These are phyloP conservation scores for Dipodomys stephensi DNA, from an alignment of 2,113 vertebrate species.

Conservation along the genomic window DNA sequence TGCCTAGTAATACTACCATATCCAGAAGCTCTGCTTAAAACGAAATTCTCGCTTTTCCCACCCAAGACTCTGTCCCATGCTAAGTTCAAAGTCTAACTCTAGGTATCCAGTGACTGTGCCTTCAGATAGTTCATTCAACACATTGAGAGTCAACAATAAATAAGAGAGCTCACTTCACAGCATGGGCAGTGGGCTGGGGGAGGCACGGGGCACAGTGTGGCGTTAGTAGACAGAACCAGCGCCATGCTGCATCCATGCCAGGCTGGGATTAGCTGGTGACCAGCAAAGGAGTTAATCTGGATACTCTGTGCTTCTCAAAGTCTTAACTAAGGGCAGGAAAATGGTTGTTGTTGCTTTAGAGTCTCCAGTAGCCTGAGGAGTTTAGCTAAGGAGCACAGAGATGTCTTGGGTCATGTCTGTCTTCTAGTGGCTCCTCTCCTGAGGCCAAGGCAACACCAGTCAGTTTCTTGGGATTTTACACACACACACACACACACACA, in stretches of 20 bases:
- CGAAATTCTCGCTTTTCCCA: not conserved
- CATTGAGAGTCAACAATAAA: not conserved
- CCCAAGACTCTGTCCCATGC: not conserved
- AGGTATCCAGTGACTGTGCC: accelerated
- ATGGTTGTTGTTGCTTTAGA: not conserved
- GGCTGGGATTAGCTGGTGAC: not conserved
- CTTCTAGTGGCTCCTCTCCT: not conserved
- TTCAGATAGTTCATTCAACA: not conserved
- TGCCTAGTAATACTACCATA: not conserved
- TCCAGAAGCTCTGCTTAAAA: not conserved
- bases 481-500: no score
- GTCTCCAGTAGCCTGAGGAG: not conserved
- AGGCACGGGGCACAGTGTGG: no score
- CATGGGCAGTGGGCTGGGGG: accelerated
- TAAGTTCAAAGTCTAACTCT: not conserved
- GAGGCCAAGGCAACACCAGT: not conserved
- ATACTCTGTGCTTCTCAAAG: not conserved
- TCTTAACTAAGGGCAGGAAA: accelerated
- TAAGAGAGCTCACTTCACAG: no score
- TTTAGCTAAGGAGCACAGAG: not conserved
- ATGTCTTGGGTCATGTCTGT: not conserved
- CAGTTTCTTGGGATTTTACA: no score
- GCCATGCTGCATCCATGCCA: not conserved
- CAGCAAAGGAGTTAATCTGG: not conserved
- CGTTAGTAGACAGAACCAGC: not conserved